Evolutionary conservation across 2,797 vertebrate genomes (phyloP).

Genomic region (Hypotaenidia philippensis): DNA sequence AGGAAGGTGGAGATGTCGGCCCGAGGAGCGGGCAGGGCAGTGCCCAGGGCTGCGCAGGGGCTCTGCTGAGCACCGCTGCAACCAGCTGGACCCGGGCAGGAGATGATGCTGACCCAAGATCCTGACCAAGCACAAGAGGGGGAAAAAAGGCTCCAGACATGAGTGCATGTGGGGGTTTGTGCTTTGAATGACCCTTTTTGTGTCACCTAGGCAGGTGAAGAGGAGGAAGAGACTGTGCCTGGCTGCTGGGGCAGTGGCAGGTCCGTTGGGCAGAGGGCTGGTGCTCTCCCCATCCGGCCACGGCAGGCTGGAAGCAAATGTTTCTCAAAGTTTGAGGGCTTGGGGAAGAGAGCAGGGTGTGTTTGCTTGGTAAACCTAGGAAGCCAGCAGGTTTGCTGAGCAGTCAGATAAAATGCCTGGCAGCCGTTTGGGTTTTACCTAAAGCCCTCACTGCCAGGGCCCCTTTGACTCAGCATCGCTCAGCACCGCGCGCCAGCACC

Average conservation of each 20-base stretch:
- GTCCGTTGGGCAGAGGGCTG: accelerated
- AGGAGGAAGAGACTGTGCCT: accelerated
- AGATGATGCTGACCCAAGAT: too few species aligned
- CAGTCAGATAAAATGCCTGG: neutral
- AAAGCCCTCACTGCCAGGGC: neutral
- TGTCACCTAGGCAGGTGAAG: neutral
- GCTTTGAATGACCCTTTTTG: accelerated
- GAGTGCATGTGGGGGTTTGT: neutral
- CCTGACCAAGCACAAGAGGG: accelerated
- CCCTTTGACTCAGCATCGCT: neutral
- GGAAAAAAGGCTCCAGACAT: accelerated
- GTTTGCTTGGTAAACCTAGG: neutral
- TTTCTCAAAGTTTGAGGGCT: neutral
- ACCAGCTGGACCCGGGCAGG: accelerated
- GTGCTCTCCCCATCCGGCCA: accelerated
- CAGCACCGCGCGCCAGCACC: accelerated
- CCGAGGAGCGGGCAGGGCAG: neutral
- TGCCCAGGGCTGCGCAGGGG: neutral
- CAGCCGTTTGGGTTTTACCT: accelerated
- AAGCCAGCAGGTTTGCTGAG: neutral
- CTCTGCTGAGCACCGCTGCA: neutral
- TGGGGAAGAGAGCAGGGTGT: neutral
- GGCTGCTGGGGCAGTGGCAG: accelerated
- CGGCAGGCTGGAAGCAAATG: neutral
- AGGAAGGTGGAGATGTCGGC: neutral